A percentile compares a stretch with the other conserved stretches of the same genome.
These are phyloP conservation scores for Drosophila chauvacae DNA, from an alignment of 1,140 invertebrate genomes.

Conservation along the genomic window DNA sequence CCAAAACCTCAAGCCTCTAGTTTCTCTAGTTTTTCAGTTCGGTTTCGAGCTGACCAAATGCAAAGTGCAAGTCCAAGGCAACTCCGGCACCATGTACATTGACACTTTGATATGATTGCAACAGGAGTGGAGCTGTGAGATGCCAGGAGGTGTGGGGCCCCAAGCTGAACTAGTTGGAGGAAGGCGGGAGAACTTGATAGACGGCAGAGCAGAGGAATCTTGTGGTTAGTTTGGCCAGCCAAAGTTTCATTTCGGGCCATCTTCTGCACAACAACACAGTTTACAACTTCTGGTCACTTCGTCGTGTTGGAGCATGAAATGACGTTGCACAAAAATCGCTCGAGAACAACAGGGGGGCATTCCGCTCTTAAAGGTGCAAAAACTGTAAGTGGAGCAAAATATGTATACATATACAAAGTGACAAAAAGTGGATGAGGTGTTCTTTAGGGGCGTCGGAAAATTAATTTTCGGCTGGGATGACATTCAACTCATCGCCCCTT, in stretches of 20 bases:
- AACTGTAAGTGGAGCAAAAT: constrained; percentile 66
- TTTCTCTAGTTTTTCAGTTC: not conserved
- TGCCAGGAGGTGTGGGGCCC: not conserved
- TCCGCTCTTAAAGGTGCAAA: constrained; percentile 51
- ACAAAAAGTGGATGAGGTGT: constrained; percentile 49
- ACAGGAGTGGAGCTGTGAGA: constrained; percentile 4
- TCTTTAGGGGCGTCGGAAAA: constrained; percentile 64
- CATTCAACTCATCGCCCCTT: constrained; percentile 39
- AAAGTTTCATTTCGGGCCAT: constrained; percentile 36
- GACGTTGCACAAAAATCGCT: constrained; percentile 63
- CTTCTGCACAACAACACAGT: constrained; percentile 38
- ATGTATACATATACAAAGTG: constrained; percentile 35
- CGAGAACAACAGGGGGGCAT: not conserved
- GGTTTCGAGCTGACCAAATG: constrained; percentile 14
- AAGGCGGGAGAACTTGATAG: not conserved
- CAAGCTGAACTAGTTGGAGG: not conserved
- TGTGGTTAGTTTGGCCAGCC: constrained; percentile 30
- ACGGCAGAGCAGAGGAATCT: constrained; percentile 21
- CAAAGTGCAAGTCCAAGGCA: constrained; percentile 29
- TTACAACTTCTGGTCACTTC: constrained; percentile 63
- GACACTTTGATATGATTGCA: constrained; percentile 74
- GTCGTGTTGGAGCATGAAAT: constrained; percentile 53
- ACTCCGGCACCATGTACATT: constrained; percentile 48
- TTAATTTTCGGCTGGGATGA: constrained; percentile 69
- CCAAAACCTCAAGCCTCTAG: not conserved